Percentiles rank a stretch among this genome's conserved stretches.
These are phyloP conservation scores for Erebia epiphron DNA, from an alignment of 2,888 invertebrate species.

Conservation along the genomic window DNA sequence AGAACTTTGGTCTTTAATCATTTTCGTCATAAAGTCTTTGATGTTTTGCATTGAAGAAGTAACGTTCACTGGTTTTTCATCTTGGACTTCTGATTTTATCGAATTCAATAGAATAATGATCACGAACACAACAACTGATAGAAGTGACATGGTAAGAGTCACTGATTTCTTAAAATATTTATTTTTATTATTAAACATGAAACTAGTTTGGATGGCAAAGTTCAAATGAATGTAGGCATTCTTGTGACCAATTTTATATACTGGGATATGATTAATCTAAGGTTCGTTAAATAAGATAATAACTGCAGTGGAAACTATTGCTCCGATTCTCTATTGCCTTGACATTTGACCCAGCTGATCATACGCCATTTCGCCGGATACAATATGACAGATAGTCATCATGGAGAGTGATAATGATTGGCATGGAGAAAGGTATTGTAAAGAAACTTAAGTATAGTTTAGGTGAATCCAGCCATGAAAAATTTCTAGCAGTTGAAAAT, in stretches of 20 bases:
- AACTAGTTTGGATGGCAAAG: slow-evolving; percentile 46
- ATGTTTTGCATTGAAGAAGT: slow-evolving; percentile 57
- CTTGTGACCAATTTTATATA: slow-evolving; percentile 52
- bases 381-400: slow-evolving; percentile 32
- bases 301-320: slow-evolving; percentile 44
- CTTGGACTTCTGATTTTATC: slow-evolving; percentile 55
- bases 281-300: slow-evolving; percentile 66
- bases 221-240: slow-evolving; percentile 35
- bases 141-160: slow-evolving; percentile 63
- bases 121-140: slow-evolving; percentile 59
- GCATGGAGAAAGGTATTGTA: slow-evolving; percentile 11
- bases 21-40: slow-evolving; percentile 62
- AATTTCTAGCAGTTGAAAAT: not conserved
- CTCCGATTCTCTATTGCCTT: slow-evolving; percentile 51
- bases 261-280: slow-evolving; percentile 42
- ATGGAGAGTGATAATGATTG: slow-evolving; percentile 13
- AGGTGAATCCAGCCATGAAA: not conserved
- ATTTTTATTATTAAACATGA: slow-evolving; percentile 56
- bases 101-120: slow-evolving; percentile 57
- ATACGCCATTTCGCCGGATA: slow-evolving; percentile 52
- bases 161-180: slow-evolving; percentile 47
- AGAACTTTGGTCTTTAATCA: slow-evolving; percentile 69
- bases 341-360: slow-evolving; percentile 79
- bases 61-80: slow-evolving; percentile 44
- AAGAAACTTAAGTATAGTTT: slow-evolving; percentile 7